A percentile compares a stretch with the other conserved stretches of the same genome.
These are phyloP conservation scores for Sphyrna mokarran DNA, from an alignment of 2,113 vertebrate genomes.

Conservation along the genomic window DNA sequence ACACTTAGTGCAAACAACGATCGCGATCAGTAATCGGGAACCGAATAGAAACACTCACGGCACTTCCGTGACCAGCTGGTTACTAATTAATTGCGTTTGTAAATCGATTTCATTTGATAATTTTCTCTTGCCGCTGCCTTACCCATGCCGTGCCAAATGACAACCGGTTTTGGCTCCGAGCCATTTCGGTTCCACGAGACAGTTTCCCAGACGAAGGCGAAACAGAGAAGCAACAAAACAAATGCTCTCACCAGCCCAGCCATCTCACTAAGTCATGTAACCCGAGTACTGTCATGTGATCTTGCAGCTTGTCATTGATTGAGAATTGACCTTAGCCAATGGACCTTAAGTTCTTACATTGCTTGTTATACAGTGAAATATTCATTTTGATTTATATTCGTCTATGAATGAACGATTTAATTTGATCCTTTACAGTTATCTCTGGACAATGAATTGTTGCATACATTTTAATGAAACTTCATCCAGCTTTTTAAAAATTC, in stretches of 20 bases:
- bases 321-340: background rate
- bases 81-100: background rate
- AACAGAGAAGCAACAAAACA: conserved; percentile 43
- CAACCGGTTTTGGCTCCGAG: conserved; percentile 60
- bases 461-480: background rate
- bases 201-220: background rate
- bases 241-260: conserved; percentile 49
- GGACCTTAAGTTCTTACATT: too few species aligned
- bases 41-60: background rate
- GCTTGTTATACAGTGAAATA: background rate
- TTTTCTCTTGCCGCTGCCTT: conserved; percentile 43
- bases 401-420: background rate
- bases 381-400: background rate
- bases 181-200: background rate
- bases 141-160: conserved; percentile 97
- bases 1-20: background rate
- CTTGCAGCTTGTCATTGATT: background rate
- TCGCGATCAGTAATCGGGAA: background rate
- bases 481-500: background rate
- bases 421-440: too few species aligned
- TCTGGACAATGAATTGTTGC: background rate
- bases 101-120: background rate
- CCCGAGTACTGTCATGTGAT: background rate
- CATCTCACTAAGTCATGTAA: conserved; percentile 43
- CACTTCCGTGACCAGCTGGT: too few species aligned